Evolutionary conservation across 1,140 invertebrate species (phyloP).

Genomic region (Trichomalopsis sarcophagae): DNA sequence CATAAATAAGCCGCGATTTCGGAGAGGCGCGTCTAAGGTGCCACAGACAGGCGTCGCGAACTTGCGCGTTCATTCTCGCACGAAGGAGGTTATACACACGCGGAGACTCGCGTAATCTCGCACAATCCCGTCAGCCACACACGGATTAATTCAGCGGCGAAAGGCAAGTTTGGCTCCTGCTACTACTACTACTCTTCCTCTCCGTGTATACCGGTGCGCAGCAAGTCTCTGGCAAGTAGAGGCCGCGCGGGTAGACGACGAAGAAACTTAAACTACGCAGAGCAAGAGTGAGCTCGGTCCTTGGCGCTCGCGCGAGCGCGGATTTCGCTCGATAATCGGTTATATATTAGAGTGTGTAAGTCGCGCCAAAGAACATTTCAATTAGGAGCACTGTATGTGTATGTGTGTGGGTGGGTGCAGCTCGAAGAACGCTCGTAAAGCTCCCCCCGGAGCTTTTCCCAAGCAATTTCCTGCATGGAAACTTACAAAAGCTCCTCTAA

Average conservation of each 20-base stretch:
- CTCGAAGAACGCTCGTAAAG: slow-evolving; percentile 25
- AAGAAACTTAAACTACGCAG: slow-evolving; percentile 63
- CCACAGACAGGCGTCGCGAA: neutral
- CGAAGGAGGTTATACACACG: neutral
- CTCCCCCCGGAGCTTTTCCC: slow-evolving; percentile 45
- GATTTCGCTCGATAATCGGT: slow-evolving; percentile 58
- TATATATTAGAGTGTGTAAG: slow-evolving; percentile 57
- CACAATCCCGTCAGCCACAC: slow-evolving; percentile 58
- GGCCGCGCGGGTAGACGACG: slow-evolving; percentile 40
- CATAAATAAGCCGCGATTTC: slow-evolving; percentile 12
- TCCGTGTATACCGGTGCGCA: neutral
- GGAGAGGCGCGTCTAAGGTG: neutral
- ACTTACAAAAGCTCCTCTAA: slow-evolving; percentile 50
- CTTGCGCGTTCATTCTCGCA: neutral
- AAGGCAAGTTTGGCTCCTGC: slow-evolving; percentile 49
- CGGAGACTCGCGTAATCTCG: slow-evolving; percentile 54
- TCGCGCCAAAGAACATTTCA: slow-evolving; percentile 57
- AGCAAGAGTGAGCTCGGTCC: neutral
- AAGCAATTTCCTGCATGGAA: slow-evolving; percentile 50
- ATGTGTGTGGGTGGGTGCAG: neutral
- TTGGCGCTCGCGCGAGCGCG: neutral
- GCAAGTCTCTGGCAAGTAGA: neutral
- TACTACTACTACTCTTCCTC: neutral
- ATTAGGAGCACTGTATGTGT: slow-evolving; percentile 55
- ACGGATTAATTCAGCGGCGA: slow-evolving; percentile 57